Conservation (phyloP, 2,113 vertebrate genomes). For the Rhinopomastus cyanomelas region DNA sequence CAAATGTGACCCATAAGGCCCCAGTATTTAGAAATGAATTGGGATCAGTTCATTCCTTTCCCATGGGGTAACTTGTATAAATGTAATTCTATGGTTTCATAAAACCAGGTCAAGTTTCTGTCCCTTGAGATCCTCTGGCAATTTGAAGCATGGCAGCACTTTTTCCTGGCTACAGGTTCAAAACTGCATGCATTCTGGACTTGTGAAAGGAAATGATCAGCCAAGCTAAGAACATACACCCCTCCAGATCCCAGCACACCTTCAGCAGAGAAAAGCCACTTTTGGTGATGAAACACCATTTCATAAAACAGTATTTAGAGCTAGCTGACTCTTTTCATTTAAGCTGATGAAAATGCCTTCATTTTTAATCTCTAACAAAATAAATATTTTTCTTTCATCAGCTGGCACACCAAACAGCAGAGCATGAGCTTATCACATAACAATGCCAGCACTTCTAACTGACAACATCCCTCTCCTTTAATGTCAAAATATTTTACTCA, state of each 20-base stretch:
- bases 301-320: background rate
- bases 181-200: slow-evolving; percentile 64
- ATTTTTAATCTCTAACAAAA: background rate
- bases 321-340: background rate
- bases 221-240: background rate
- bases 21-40: slow-evolving; percentile 77
- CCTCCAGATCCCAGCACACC: slow-evolving; percentile 30
- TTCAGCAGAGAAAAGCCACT: background rate
- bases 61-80: slow-evolving; percentile 80
- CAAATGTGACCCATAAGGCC: slow-evolving; percentile 73
- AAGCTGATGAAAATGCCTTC: background rate
- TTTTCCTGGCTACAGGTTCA: slow-evolving; percentile 75
- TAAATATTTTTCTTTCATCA: background rate
- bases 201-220: slow-evolving; percentile 40
- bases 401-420: background rate
- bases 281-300: background rate
- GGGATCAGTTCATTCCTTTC: slow-evolving; percentile 77
- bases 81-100: slow-evolving; percentile 85
- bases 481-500: slow-evolving; percentile 12
- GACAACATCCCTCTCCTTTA: background rate
- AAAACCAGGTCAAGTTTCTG: slow-evolving; percentile 83
- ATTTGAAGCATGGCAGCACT: slow-evolving; percentile 76
- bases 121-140: slow-evolving; percentile 75
- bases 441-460: background rate
- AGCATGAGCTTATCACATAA: background rate